A percentile compares a stretch with the other conserved stretches of the same genome.
These are phyloP conservation scores for Argyrosomus japonicus DNA, from an alignment of 2,113 vertebrate genomes.

Conservation along the genomic window DNA sequence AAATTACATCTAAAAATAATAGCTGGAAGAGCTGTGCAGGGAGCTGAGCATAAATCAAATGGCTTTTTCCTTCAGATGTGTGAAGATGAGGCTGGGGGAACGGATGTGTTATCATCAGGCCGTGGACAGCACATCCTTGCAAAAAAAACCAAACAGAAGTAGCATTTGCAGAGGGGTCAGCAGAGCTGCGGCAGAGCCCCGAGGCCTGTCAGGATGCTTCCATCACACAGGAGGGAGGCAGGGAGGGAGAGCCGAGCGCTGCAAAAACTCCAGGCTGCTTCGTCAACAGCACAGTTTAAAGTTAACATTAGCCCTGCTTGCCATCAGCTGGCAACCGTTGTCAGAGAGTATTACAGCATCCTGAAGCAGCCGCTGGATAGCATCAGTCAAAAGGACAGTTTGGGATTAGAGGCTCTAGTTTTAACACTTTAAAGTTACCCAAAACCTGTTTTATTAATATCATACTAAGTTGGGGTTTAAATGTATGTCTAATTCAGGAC, in stretches of 20 bases:
- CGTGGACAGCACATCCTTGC: conserved; percentile 41
- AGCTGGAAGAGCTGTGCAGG: conserved; percentile 26
- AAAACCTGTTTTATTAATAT: not conserved
- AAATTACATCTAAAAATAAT: conserved; percentile 72
- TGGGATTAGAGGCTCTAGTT: not conserved
- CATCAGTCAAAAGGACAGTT: conserved; percentile 5
- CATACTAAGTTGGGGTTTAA: not conserved
- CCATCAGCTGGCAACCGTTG: conserved; percentile 12
- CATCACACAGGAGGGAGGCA: conserved; percentile 28
- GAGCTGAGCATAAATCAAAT: conserved; percentile 57
- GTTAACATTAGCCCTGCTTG: conserved; percentile 5
- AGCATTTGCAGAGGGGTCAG: conserved; percentile 60
- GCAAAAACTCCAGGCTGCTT: not conserved
- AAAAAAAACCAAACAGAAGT: conserved; percentile 14
- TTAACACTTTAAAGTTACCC: not conserved
- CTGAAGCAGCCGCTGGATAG: not conserved
- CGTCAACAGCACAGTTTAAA: conserved; percentile 11
- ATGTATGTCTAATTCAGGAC: not conserved
- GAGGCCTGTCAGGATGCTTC: conserved; percentile 62
- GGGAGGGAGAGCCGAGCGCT: not conserved
- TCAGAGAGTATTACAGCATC: conserved; percentile 21
- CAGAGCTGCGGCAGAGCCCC: conserved; percentile 52
- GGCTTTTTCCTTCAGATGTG: conserved; percentile 56
- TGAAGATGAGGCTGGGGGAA: conserved; percentile 33
- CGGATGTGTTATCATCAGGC: conserved; percentile 51